These are phyloP conservation scores for Sitta europaea DNA, from an alignment of 2,113 vertebrate genomes.

Conservation along the genomic window DNA sequence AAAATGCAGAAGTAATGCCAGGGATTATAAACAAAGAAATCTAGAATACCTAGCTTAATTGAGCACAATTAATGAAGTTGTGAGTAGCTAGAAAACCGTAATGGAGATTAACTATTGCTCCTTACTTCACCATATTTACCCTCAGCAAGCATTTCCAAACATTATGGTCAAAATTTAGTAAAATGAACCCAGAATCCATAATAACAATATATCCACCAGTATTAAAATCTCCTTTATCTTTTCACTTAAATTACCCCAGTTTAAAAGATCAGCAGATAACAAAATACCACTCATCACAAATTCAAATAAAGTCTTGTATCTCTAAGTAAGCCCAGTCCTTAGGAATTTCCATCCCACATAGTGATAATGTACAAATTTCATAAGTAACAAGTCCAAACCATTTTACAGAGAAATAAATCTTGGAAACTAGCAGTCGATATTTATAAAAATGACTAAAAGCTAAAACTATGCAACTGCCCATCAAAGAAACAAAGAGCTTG, in stretches of 20 bases:
- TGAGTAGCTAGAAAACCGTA: neutral
- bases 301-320: neutral
- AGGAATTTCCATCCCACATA: neutral
- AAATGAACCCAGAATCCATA: neutral
- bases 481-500: neutral
- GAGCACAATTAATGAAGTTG: neutral
- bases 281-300: neutral
- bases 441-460: neutral
- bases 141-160: neutral
- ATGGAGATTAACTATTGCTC: neutral
- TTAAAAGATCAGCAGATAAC: neutral
- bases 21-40: neutral
- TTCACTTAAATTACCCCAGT: neutral
- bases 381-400: neutral
- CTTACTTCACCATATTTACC: neutral
- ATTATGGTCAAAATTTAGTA: neutral
- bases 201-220: neutral
- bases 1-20: neutral
- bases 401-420: neutral
- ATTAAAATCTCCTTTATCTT: neutral
- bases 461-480: neutral
- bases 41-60: neutral
- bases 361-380: neutral
- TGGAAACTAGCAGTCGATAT: neutral
- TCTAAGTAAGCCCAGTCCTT: neutral